phyloP scores from a whole-genome alignment of 2,888 invertebrate genomes.

The Eupithecia dodoneata region DNA sequence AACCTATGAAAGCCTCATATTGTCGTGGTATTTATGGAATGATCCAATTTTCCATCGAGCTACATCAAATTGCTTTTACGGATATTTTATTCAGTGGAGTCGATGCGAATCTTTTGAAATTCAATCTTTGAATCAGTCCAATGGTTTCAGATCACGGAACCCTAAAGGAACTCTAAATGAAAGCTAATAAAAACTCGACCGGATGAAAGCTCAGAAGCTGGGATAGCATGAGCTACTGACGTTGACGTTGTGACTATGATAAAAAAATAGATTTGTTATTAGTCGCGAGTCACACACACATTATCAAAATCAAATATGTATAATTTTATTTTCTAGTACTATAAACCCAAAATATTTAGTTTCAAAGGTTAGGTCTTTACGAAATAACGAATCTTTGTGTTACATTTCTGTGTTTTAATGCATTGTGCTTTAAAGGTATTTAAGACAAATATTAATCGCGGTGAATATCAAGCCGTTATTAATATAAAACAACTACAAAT shows the following conservation, averaged over 20 bases:
- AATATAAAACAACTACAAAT: no score
- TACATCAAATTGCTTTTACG: constrained; percentile 28
- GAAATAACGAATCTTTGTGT: no score
- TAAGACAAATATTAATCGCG: no score
- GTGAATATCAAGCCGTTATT: no score
- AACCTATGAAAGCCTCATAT: neutral
- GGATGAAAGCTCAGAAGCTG: neutral
- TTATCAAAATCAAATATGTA: no score
- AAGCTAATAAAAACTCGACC: constrained; percentile 21
- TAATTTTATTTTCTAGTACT: no score
- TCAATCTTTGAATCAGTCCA: constrained; percentile 18
- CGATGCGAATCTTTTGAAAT: constrained; percentile 29
- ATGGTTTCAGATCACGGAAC: constrained; percentile 22
- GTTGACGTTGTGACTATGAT: neutral
- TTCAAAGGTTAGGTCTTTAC: no score
- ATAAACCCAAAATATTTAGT: no score
- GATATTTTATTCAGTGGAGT: constrained; percentile 26
- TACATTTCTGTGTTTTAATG: no score
- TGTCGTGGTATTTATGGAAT: neutral
- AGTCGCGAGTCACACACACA: no score
- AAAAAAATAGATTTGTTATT: no score
- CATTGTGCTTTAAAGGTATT: no score
- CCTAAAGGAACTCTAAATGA: constrained; percentile 5
- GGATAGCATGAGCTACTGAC: neutral
- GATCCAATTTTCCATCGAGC: neutral